Base-by-base conservation (phyloP, 2,797 vertebrate genomes). In the Hippoglossus hippoglossus region DNA sequence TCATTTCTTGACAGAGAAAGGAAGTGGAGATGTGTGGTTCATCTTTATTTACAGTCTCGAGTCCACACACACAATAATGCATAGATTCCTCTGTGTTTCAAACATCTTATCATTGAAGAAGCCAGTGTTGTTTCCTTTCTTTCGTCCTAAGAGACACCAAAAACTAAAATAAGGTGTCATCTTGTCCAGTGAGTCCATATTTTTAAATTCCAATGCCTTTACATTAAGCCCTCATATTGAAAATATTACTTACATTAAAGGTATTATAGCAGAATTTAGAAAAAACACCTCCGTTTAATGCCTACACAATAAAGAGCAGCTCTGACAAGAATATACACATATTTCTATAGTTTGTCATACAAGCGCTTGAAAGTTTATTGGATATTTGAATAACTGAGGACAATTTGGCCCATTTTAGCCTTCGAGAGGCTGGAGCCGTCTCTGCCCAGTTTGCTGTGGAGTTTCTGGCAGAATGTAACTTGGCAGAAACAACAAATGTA, bases 401-500 rank as follows among this genome's bases (percentile, higher is more conserved):
- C 41, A 60, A 13, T 39, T 12, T 65, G 58, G 59, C 18, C 25
- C 36, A 15, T 56, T 63, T 25, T 3, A 60, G 62, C 46, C 52
- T 54, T 47, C 8, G 64, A 55, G 56, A 49, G 67, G 41, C 44
- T 25, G 24, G 25, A 77, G 59, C 56, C 67, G 54, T 77, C 69
- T 71, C 53, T 61, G 51, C 54, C 22, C 39, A 19, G 63, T 15
- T 15, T 26, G 16, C 57, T 51, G 25, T 54, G 46, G 15, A 24
- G 19, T 66, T 68, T 62, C 49, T 75, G 81, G 63, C 66, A 58
- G 64, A 24, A 26, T 36, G n/a, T 7, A 58, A 76, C 22, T 61
- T 22, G 41, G 70, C 58, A 59, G 18, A 78, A 81, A 25, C 59
- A 67, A 67, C 75, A 83, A 59, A 82, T n/a, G 73, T 6, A 66